phyloP scores from a whole-genome alignment of 2,113 vertebrate genomes.

The Planiliza haematocheilus region DNA sequence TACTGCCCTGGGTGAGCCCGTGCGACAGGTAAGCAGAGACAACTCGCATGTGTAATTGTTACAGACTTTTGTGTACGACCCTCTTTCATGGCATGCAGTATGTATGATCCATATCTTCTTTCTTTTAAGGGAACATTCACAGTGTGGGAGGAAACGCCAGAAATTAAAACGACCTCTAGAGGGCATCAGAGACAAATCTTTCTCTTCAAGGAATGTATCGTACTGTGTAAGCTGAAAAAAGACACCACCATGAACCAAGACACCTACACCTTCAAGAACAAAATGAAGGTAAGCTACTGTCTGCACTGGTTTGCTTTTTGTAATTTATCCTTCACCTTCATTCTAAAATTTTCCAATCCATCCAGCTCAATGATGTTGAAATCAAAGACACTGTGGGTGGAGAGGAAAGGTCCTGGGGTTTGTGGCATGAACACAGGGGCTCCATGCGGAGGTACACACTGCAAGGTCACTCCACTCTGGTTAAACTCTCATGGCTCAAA shows the following conservation, averaged over 20 bases:
- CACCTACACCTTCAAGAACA: constrained; percentile 93
- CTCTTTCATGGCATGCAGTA: no score
- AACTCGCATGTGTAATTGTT: fast-evolving
- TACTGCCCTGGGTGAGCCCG: constrained; percentile 91
- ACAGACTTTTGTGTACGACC: no score
- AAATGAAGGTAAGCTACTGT: constrained; percentile 92
- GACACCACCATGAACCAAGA: constrained; percentile 88
- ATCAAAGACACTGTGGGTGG: constrained; percentile 91
- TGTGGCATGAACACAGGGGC: constrained; percentile 96
- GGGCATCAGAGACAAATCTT: constrained; percentile 97
- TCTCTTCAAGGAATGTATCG: constrained; percentile 93
- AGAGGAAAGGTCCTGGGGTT: constrained; percentile 92
- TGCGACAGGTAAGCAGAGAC: constrained; percentile 87
- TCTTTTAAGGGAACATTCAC: constrained; percentile 89
- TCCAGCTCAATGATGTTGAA: constrained; percentile 91
- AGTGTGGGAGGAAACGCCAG: constrained; percentile 95
- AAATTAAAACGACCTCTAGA: constrained; percentile 89
- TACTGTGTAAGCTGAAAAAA: constrained; percentile 93
- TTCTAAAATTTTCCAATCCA: not conserved
- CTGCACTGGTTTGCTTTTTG: not conserved
- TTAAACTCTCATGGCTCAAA: constrained; percentile 95
- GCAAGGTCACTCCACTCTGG: constrained; percentile 88
- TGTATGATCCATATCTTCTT: not conserved
- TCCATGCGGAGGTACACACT: constrained; percentile 92
- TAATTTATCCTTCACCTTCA: not conserved